Percentiles rank a stretch among this genome's conserved stretches.
Conservation (phyloP, 2,113 vertebrate genomes). For the Dromaius novaehollandiae region DNA sequence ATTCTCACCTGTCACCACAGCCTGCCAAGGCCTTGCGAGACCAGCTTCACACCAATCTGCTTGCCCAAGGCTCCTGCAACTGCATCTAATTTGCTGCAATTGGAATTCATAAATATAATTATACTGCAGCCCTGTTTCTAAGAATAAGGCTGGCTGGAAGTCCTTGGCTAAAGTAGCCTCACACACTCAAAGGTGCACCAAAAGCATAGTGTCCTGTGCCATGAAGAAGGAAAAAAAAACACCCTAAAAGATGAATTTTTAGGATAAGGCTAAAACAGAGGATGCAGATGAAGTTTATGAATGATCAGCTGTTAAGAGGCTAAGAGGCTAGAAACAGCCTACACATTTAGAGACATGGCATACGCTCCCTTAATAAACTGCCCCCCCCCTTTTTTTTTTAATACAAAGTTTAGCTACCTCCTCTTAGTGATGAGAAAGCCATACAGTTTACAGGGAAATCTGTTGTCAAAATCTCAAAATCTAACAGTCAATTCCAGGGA, state of each 20-base stretch:
- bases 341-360: fast-evolving
- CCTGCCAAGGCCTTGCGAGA: background rate
- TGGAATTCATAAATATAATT: background rate
- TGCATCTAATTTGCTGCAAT: background rate
- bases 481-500: background rate
- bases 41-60: background rate
- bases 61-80: background rate
- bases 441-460: background rate
- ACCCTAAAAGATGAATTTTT: background rate
- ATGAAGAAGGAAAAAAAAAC: too few relatives aligned
- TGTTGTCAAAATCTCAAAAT: background rate
- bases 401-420: background rate
- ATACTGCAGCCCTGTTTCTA: background rate
- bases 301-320: background rate
- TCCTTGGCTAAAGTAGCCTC: background rate
- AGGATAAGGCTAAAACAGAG: background rate
- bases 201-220: background rate
- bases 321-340: background rate
- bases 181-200: background rate
- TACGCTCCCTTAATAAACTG: background rate
- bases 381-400: too few relatives aligned
- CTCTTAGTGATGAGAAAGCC: background rate
- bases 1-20: background rate
- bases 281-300: background rate
- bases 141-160: background rate